Evolutionary conservation across 2,113 vertebrate species (phyloP).

Genomic region (Tylochromis polylepis): DNA sequence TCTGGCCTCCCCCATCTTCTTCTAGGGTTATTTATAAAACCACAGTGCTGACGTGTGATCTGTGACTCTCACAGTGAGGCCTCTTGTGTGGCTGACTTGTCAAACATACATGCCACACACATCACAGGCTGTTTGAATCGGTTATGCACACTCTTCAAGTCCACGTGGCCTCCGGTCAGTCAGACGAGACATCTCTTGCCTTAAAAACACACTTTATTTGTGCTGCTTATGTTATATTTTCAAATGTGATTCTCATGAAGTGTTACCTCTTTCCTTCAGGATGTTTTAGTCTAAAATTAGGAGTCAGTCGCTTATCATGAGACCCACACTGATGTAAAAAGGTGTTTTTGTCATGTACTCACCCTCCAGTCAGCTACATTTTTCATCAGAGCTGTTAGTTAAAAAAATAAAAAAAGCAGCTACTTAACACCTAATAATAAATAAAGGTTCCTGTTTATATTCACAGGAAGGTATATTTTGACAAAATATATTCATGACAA

Average conservation of each 20-base stretch:
- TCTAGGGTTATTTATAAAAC: not conserved
- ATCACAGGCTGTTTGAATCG: not conserved
- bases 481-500: not conserved
- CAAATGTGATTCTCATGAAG: not conserved
- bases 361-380: not conserved
- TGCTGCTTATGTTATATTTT: not conserved
- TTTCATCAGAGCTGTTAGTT: not conserved
- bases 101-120: not conserved
- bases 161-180: not conserved
- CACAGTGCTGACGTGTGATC: not conserved
- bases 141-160: not conserved
- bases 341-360: not conserved
- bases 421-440: no score
- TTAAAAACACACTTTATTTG: not conserved
- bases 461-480: not conserved
- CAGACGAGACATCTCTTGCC: not conserved
- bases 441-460: not conserved
- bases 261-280: not conserved
- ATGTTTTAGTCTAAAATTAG: slow-evolving; percentile 8
- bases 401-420: not conserved
- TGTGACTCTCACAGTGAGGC: not conserved
- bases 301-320: not conserved
- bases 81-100: not conserved
- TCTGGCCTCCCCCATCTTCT: not conserved
- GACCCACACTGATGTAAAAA: not conserved